Percentiles rank a stretch among this genome's conserved stretches.
phyloP scores from a whole-genome alignment of 2,797 vertebrate genomes.

The Ara ararauna region DNA sequence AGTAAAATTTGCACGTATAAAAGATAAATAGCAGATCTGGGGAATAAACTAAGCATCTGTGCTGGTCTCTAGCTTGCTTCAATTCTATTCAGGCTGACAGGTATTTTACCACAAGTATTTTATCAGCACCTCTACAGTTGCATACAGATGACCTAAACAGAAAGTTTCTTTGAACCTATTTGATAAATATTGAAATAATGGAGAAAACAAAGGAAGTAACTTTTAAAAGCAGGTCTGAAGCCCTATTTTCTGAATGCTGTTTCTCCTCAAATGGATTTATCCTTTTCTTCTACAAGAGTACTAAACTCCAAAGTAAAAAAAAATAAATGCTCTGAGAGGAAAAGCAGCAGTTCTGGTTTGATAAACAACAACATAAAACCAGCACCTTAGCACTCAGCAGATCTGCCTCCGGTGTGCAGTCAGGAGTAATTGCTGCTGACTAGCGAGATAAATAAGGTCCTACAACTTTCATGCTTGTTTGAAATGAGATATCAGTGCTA shows the following conservation, averaged over 20 bases:
- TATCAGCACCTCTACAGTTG: not conserved
- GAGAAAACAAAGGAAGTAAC: not conserved
- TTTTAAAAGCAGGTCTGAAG: not conserved
- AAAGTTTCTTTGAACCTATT: not conserved
- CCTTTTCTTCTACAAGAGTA: not conserved
- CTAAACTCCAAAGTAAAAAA: not conserved
- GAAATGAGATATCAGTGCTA: not conserved
- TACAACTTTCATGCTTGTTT: not conserved
- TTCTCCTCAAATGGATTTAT: not conserved
- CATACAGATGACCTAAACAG: not conserved
- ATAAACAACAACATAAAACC: not conserved
- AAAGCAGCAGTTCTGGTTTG: not conserved
- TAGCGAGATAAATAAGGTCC: not conserved
- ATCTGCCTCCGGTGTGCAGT: not conserved
- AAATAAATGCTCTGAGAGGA: not conserved
- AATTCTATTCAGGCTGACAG: not conserved
- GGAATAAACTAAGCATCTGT: not conserved
- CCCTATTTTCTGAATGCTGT: not conserved
- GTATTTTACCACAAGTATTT: not conserved
- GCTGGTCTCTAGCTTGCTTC: not conserved
- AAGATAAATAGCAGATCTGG: not conserved
- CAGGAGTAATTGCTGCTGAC: slow-evolving; percentile 27
- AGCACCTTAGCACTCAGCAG: slow-evolving; percentile 10
- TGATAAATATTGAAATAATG: not conserved
- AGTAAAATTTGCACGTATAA: not conserved